Evolutionary conservation across 2,888 invertebrate species (phyloP).

Genomic region (Tinea pellionella): DNA sequence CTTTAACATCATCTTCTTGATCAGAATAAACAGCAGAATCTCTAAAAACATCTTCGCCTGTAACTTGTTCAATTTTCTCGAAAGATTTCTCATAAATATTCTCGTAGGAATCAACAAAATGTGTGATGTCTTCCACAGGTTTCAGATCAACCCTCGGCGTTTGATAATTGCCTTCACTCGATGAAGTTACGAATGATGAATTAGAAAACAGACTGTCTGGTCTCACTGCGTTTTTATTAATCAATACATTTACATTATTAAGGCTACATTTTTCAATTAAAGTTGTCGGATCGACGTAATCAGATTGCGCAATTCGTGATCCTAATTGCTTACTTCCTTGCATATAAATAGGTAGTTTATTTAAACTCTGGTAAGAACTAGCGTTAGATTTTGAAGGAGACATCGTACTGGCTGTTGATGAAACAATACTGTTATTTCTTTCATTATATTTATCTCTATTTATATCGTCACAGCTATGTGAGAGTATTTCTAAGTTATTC

Average conservation of each 20-base stretch:
- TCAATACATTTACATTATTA: conserved; percentile 71
- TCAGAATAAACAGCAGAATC: conserved; percentile 89
- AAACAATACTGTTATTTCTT: conserved; percentile 46
- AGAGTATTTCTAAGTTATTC: conserved; percentile 45
- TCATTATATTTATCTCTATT: conserved; percentile 40
- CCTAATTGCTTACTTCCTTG: conserved; percentile 87
- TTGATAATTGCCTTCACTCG: conserved; percentile 62
- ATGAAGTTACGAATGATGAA: conserved; percentile 66
- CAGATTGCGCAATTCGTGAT: conserved; percentile 88
- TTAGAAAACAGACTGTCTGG: conserved; percentile 70
- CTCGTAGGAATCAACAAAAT: conserved; percentile 50
- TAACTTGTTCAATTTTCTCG: conserved; percentile 78
- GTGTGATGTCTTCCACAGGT: neutral
- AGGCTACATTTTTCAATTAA: conserved; percentile 64
- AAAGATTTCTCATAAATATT: conserved; percentile 83
- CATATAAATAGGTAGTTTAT: conserved; percentile 72
- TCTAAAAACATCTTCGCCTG: conserved; percentile 77
- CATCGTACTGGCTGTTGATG: conserved; percentile 30
- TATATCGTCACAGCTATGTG: conserved; percentile 53
- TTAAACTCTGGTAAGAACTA: conserved; percentile 49
- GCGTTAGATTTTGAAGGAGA: conserved; percentile 50
- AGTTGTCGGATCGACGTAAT: conserved; percentile 85
- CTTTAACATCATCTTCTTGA: conserved; percentile 66
- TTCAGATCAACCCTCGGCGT: conserved; percentile 16
- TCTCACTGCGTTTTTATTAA: conserved; percentile 68